Evolutionary conservation across 2,888 invertebrate species (phyloP).

Genomic region (Hybos culiciformis): DNA sequence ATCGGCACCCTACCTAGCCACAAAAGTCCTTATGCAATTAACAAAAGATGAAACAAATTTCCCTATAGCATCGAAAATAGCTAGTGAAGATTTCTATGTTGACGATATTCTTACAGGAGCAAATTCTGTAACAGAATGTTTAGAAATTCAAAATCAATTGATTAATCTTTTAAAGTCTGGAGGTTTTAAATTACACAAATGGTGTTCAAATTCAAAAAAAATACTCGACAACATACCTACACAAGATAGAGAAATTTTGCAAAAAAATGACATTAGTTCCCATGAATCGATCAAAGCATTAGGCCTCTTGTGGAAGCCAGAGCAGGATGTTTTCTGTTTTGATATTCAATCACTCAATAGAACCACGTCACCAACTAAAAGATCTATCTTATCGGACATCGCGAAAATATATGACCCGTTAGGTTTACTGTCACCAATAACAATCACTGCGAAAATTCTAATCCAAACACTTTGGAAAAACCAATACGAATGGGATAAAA

Average conservation of each 20-base stretch:
- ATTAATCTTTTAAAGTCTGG: slow-evolving; percentile 3
- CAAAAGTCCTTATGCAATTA: slow-evolving; percentile 4
- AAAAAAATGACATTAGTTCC: neutral
- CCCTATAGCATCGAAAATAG: slow-evolving; percentile 10
- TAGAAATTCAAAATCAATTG: slow-evolving; percentile 7
- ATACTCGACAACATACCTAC: neutral
- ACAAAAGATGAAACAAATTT: slow-evolving; percentile 6
- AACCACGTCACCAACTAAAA: neutral
- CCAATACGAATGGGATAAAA: slow-evolving; percentile 10
- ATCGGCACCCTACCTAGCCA: slow-evolving; percentile 5
- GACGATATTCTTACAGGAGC: slow-evolving; percentile 11
- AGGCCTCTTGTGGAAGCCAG: slow-evolving; percentile 9
- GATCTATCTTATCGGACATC: slow-evolving; percentile 4
- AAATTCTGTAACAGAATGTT: neutral
- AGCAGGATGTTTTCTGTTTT: slow-evolving; percentile 6
- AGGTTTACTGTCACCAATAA: slow-evolving; percentile 9
- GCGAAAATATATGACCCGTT: slow-evolving; percentile 12
- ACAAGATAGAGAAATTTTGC: neutral
- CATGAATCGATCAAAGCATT: slow-evolving; percentile 6
- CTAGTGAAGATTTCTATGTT: slow-evolving; percentile 12
- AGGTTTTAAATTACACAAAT: slow-evolving; percentile 9
- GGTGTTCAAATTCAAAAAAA: slow-evolving; percentile 1
- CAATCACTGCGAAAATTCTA: slow-evolving; percentile 11
- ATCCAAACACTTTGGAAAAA: slow-evolving; percentile 11
- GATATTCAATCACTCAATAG: neutral